Base-by-base conservation (phyloP, 1,140 invertebrate genomes). In the Drosophila nigrodunni region DNA sequence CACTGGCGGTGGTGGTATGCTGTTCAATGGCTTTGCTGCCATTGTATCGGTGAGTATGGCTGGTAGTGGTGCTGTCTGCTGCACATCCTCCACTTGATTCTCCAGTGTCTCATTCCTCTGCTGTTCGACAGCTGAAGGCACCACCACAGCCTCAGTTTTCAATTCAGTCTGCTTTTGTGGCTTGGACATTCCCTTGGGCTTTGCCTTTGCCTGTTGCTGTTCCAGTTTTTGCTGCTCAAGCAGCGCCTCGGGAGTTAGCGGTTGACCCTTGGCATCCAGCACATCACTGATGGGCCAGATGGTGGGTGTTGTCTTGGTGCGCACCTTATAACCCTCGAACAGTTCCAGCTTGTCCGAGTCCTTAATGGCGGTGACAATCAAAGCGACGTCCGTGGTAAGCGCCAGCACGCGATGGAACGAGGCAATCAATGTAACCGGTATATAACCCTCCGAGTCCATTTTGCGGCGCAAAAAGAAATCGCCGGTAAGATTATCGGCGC, bases 391-490 rank as follows among this genome's bases (percentile, higher is more conserved):
- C 57, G 95, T 95, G 10, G 97, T 98, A 70, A 99, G 93, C 18
- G 95, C 95, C 80, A 97, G 95, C 57, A 99, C 96, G 77, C 99
- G 95, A 93, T 98, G 97, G 93, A 99, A 99, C 13, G 97, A 98
- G 34, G 98, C 98, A 55, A 99, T 98, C 46, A 99, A 93, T 68
- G 96, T 96, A 18, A 99, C 95, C 7, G 98, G 97, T 58, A 99
- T 95, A 91, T 96, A 99, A 58, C 99, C 99, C 86, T 99, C 95
- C 11, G 95, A 88, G 87, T 98, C 96, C 99, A 99, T 99, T 95
- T 98, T 98, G 70, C 98, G 95, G 60, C 99, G 95, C 77, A 99
- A 94, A 93, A 98, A 99, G 93, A 99, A 98, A 92, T 99, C 99
- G 83, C 97, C 96, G 79, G 97, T 95, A 57, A 99, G 94, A 94